Evolutionary conservation across 2,888 invertebrate genomes (phyloP), one percentile per base, ranked within the genome.

Genomic region (Meandrusa payeni): DNA sequence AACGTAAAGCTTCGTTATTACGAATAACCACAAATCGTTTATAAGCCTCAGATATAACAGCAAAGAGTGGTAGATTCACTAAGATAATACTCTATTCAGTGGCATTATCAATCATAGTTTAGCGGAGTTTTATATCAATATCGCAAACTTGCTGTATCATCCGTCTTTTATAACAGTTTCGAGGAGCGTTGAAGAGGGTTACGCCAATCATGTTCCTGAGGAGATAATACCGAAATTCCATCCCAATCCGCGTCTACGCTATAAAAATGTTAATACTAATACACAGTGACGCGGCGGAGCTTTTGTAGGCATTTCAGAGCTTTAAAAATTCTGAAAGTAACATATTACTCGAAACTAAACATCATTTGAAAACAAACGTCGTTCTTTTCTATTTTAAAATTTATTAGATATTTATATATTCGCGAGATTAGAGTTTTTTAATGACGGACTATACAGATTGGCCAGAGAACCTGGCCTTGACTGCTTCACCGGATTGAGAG

Each of bases 101-200:
- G 53, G 60, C 69, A 83, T 82, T 85, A 86, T 86, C 85, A 81
- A 86, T 86, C 86, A 83, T 85, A 76, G 75, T 80, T 79, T 71
- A 71, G 70, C 61, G 65, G 72, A 76, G 62, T 54, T 60, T 73
- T 77, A 78, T 74, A 79, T 76, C 79, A 82, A 83, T 83, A 81
- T 72, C 66, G 57, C 57, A 62, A 73, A 77, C 62, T 67, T 78
- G 86, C 85, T 67, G 58, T 68, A 65, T 85, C 86, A 85, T 57
- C 55, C 58, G 64, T 68, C 71, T 77, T 77, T 77, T 71, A 72
- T 69, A 51, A 61, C 64, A 59, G 64, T 66, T 70, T 71, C 66
- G 58, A 59, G 53, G 57, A 59, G 59, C 54, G 64, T 61, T 64
- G 59, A 57, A 54, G 52, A 50, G 50, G 52, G 55, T 53, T 54